These are phyloP conservation scores for Omphaloscelis lunosa DNA, from an alignment of 2,888 invertebrate species.

Conservation along the genomic window DNA sequence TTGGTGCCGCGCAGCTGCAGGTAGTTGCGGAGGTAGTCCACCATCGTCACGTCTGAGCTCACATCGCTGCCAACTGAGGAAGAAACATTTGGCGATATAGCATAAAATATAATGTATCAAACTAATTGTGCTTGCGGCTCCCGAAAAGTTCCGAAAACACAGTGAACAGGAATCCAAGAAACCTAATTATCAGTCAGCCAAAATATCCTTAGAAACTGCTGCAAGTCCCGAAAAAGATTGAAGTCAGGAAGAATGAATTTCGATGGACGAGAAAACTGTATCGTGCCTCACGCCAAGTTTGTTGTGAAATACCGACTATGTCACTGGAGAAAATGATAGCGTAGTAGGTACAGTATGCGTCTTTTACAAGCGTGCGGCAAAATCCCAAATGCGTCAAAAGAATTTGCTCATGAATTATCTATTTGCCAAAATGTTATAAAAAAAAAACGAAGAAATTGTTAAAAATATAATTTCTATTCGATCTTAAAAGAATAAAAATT, in stretches of 20 bases:
- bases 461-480: background rate
- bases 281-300: background rate
- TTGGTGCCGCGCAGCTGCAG: slow-evolving; percentile 92
- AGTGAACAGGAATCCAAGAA: background rate
- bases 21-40: slow-evolving; percentile 90
- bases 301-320: background rate
- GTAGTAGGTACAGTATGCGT: background rate
- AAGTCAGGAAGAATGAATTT: background rate
- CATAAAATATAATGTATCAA: background rate
- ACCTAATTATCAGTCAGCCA: background rate
- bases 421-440: background rate
- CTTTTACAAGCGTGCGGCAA: background rate
- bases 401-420: background rate
- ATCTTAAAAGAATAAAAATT: too few relatives aligned
- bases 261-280: background rate
- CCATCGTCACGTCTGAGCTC: slow-evolving; percentile 82
- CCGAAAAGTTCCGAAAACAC: background rate
- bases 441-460: too few relatives aligned
- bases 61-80: slow-evolving; percentile 62
- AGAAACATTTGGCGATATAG: background rate
- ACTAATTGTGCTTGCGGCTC: background rate
- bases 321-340: background rate
- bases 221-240: background rate
- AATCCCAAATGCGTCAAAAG: background rate
- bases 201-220: too few relatives aligned